Conservation (phyloP, 2,797 vertebrate genomes). For the Neolamprologus multifasciatus region DNA sequence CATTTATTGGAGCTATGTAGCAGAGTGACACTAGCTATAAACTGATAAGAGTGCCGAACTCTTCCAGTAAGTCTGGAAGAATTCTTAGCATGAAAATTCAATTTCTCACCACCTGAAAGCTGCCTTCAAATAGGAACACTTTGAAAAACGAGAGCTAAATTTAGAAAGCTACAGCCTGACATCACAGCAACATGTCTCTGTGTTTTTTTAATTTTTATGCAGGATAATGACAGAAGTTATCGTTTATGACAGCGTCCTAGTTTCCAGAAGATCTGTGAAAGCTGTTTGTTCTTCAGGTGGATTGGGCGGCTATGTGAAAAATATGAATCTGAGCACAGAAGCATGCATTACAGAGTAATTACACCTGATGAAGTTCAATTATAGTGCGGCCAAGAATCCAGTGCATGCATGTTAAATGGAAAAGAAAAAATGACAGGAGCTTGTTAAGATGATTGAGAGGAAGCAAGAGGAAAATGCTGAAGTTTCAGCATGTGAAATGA, state of each 20-base stretch:
- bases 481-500: slow-evolving; percentile 11
- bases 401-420: slow-evolving; percentile 31
- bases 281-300: slow-evolving; percentile 68
- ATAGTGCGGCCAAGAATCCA: slow-evolving; percentile 3
- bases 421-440: slow-evolving; percentile 2
- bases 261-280: slow-evolving; percentile 15
- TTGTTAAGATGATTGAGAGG: slow-evolving; percentile 16
- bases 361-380: slow-evolving; percentile 1
- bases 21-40: not conserved
- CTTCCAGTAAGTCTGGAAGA: not conserved
- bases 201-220: not conserved
- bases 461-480: not conserved
- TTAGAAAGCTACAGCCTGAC: slow-evolving; percentile 15
- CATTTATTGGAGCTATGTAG: not conserved
- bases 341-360: slow-evolving; percentile 36
- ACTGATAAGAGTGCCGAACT: not conserved
- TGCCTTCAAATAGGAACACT: not conserved
- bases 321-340: slow-evolving; percentile 15
- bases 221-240: not conserved
- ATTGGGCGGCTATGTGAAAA: slow-evolving; percentile 74
- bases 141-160: not conserved
- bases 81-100: not conserved
- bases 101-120: not conserved
- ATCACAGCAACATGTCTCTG: not conserved
- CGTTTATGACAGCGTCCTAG: slow-evolving; percentile 4